Conservation (phyloP, 2,797 vertebrate genomes). For the Monodelphis domestica region DNA sequence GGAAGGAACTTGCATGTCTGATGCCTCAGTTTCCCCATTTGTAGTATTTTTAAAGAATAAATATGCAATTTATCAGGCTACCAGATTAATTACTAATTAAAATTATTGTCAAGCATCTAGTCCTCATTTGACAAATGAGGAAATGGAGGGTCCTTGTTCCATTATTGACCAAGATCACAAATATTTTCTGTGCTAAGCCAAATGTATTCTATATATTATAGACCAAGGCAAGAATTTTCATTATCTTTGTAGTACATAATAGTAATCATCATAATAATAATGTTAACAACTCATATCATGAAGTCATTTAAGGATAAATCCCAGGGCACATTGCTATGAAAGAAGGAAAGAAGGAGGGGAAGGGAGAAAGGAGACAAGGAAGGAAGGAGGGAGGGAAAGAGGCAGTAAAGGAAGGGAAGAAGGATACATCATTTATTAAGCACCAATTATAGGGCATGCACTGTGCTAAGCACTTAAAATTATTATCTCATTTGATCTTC, state of each 20-base stretch:
- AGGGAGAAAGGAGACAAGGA: no score
- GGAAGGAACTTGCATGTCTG: not conserved
- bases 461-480: not conserved
- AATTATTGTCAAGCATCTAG: not conserved
- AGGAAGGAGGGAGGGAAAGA: fast-evolving
- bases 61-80: not conserved
- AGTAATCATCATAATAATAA: not conserved
- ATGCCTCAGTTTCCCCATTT: not conserved
- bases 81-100: not conserved
- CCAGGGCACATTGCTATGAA: not conserved
- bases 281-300: not conserved
- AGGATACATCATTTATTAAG: not conserved
- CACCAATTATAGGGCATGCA: not conserved
- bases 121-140: not conserved
- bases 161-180: not conserved
- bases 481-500: not conserved
- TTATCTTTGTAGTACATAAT: not conserved
- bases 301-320: not conserved
- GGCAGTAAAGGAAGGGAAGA: fast-evolving
- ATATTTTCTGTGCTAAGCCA: not conserved
- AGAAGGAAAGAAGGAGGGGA: no score
- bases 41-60: not conserved
- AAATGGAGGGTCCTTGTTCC: not conserved
- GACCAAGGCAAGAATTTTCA: not conserved
- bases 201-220: not conserved